Evolutionary conservation across 2,888 invertebrate genomes (phyloP).

Genomic region (Dicroscelio sp.): DNA sequence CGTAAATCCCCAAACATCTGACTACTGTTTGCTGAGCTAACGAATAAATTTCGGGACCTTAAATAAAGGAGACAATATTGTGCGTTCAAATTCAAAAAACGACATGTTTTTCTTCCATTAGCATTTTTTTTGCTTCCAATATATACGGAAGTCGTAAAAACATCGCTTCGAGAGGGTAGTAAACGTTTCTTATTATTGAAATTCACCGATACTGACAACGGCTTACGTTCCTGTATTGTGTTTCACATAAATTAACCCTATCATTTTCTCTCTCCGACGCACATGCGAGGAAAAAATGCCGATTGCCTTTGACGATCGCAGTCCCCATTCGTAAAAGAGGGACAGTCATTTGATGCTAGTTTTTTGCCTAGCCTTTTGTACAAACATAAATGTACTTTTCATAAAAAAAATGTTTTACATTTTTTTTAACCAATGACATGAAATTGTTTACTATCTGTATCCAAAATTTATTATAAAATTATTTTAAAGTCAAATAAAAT

Average conservation of each 20-base stretch:
- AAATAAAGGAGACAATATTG: conserved; percentile 71
- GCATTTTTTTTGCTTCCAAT: conserved; percentile 75
- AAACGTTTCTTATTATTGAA: conserved; percentile 78
- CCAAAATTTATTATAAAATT: too few relatives aligned
- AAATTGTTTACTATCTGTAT: too few relatives aligned
- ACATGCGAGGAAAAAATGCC: conserved; percentile 57
- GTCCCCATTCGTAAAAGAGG: conserved; percentile 43
- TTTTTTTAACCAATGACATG: too few relatives aligned
- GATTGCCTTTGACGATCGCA: conserved; percentile 65
- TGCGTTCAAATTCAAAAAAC: conserved; percentile 72
- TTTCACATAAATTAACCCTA: conserved; percentile 81
- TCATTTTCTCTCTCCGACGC: conserved; percentile 75
- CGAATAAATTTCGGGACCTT: conserved; percentile 69
- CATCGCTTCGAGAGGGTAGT: conserved; percentile 75
- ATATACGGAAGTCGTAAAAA: conserved; percentile 77
- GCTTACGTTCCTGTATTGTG: conserved; percentile 72
- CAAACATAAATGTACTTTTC: conserved; percentile 10
- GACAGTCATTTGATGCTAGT: conserved; percentile 58
- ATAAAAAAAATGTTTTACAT: too few relatives aligned
- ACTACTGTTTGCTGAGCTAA: conserved; percentile 64
- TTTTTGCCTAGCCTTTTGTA: conserved; percentile 50
- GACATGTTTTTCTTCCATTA: conserved; percentile 77
- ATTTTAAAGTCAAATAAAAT: too few relatives aligned
- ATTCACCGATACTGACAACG: conserved; percentile 75
- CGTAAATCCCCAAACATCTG: conserved; percentile 54